Evolutionary conservation across 2,888 invertebrate genomes (phyloP), one percentile per base, ranked within the genome.

Genomic region (Drosophila bunnanda): DNA sequence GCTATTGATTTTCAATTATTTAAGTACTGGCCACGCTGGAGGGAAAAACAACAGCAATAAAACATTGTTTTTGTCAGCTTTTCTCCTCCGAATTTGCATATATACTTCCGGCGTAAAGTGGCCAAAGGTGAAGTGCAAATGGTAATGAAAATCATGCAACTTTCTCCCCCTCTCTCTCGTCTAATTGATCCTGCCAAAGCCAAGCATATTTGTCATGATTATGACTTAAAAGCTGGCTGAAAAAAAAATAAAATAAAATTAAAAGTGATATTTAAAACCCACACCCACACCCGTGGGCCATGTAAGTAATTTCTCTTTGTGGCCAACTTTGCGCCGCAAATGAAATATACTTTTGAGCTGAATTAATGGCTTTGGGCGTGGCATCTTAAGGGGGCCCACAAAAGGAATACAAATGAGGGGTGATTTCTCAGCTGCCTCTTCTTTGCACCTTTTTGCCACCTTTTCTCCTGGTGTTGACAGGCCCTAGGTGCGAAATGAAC

Each of bases 401-500:
- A 79, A 72, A 53, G 69, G 78, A 80, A 82, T 75, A 85, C 70
- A 86, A 86, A 82, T 82, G 83, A 71, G 70, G 59, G 56, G 74
- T 59, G 61, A 85, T 77, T 85, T 80, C 65, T 80, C 57, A 56
- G 61, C 59, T 57, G 8, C n/a, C 36, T n/a, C 4, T 2, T 25
- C 4, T 48, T 13, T 12, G 25, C 50, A 30, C 39, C 22, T 59
- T 34, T 34, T 20, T 17, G n/a, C n/a, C 50, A 30, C 39, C 22
- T 9, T 39, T 20, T 38, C 10, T 6, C 22, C 22, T 13, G 17
- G 30, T 20, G 28, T 17, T 50, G 62, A 28, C 62, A 28, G 36
- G 38, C 8, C 20, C 34, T 52, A 43, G 43, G 43, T 66, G 67
- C 36, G 53, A 32, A 53, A 38, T 66, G 13, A 66, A 46, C 46